Base-by-base conservation (phyloP, 1,140 invertebrate species). In the Zaprionus gabonicus region DNA sequence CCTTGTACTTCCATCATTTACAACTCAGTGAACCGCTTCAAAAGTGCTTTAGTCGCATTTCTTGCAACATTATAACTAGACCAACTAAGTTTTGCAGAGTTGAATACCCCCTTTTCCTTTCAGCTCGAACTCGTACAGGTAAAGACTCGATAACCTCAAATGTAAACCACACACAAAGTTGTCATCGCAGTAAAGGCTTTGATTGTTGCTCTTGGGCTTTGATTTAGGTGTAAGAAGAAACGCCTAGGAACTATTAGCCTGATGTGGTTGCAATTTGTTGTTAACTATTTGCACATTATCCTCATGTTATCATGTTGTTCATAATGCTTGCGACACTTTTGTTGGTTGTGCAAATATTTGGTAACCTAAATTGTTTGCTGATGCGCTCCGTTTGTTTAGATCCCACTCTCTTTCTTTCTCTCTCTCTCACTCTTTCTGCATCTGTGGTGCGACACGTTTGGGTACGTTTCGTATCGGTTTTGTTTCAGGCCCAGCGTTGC, bases 301-400 rank as follows among this genome's bases (percentile, higher is more conserved):
- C 13, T 36, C 31, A 3, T 34, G 31, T 34, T 34, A 34, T 34
- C 31, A 34, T 10, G 31, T 17, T 46, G n/a, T 13, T 25, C 20
- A 51, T 58, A 49, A 56, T 20, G 12, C 38, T 34, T 49, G 13
- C 20, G 53, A 65, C 62, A 64, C 28, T 66, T 66, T 72, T 58
- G 62, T 72, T 31, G 62, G 53, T 23, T 59, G 55, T 58, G 60
- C 56, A 56, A 56, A 71, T 59, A 65, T 36, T 57, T 53, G 23
- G 31, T 28, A 69, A 60, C 46, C 46, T 28, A 59, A 78, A 64
- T 56, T 60, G 71, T 75, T 46, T 68, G 49, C 58, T 69, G 65
- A 71, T 76, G 57, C 53, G 59, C 62, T 78, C 23, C 38, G 55
- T 78, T 65, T 69, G 41, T 56, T 28, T 27, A 31, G 63, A 64